Evolutionary conservation across 2,113 vertebrate species (phyloP).

Genomic region (Verasper variegatus): DNA sequence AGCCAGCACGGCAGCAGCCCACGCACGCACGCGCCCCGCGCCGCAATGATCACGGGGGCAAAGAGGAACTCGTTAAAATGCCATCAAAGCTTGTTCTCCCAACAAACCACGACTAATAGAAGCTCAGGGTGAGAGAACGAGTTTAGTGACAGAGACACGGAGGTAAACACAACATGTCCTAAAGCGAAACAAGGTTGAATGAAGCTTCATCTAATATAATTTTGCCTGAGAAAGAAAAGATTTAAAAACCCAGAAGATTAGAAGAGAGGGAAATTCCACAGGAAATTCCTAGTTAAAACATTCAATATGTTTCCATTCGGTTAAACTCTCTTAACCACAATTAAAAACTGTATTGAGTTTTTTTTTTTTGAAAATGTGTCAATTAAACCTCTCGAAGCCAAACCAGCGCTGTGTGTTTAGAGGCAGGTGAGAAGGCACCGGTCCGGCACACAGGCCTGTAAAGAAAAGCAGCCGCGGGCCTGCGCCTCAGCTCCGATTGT

Average conservation of each 20-base stretch:
- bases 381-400: slow-evolving; percentile 5
- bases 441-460: neutral
- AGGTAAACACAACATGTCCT: neutral
- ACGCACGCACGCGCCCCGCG: slow-evolving; percentile 68
- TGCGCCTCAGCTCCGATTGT: slow-evolving; percentile 80
- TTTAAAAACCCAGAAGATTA: neutral
- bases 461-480: slow-evolving; percentile 65
- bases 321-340: rapidly evolving
- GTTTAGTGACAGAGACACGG: neutral
- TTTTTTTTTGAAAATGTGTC: neutral
- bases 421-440: slow-evolving; percentile 71
- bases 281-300: too few species aligned
- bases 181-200: too few species aligned
- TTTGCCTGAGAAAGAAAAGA: neutral
- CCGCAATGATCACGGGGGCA: slow-evolving; percentile 57
- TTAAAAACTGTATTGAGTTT: neutral
- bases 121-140: neutral
- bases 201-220: neutral
- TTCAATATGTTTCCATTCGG: neutral
- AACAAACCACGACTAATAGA: slow-evolving; percentile 63
- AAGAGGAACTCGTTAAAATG: slow-evolving; percentile 83
- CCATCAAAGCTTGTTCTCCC: slow-evolving; percentile 77
- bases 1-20: slow-evolving; percentile 32
- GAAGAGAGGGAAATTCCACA: neutral
- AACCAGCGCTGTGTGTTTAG: slow-evolving; percentile 60